phyloP scores from a whole-genome alignment of 2,113 vertebrate genomes.

The Merops nubicus region DNA sequence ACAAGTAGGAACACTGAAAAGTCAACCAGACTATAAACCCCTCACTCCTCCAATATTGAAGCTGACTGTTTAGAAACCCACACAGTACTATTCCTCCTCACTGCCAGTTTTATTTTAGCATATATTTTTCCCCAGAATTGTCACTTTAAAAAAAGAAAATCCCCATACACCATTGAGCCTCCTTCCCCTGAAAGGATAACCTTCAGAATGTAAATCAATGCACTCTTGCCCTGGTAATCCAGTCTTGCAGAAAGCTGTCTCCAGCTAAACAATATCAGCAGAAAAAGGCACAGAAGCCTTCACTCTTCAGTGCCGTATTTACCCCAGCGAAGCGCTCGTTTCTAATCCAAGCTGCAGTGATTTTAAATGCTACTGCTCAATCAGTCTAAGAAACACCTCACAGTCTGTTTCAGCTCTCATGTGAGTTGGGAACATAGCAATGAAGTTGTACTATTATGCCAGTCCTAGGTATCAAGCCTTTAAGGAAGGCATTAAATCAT shows the following conservation, averaged over 20 bases:
- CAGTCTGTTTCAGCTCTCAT: background rate
- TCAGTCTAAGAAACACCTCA: background rate
- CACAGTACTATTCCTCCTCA: background rate
- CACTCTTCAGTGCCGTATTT: background rate
- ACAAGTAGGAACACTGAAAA: background rate
- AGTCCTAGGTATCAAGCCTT: background rate
- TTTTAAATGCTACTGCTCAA: slow-evolving; percentile 18
- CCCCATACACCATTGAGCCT: background rate
- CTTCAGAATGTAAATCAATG: slow-evolving; percentile 70
- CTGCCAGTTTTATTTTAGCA: slow-evolving; percentile 7
- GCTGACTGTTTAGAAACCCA: background rate
- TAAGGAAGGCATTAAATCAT: background rate
- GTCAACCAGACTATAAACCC: background rate
- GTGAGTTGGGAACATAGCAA: background rate
- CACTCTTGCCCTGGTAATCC: slow-evolving; percentile 53
- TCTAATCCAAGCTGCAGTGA: background rate
- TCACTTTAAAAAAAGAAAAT: background rate
- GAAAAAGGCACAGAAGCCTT: slow-evolving; percentile 41
- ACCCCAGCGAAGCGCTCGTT: slow-evolving; percentile 6
- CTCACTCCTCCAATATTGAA: background rate
- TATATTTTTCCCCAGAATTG: slow-evolving; percentile 20
- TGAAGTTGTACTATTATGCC: background rate
- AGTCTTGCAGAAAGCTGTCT: slow-evolving; percentile 66
- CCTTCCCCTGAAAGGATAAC: slow-evolving; percentile 58
- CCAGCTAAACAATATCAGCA: slow-evolving; percentile 57